Evolutionary conservation across 2,888 invertebrate genomes (phyloP), one percentile per base, ranked within the genome.

Genomic region (Sialis lutaria): DNA sequence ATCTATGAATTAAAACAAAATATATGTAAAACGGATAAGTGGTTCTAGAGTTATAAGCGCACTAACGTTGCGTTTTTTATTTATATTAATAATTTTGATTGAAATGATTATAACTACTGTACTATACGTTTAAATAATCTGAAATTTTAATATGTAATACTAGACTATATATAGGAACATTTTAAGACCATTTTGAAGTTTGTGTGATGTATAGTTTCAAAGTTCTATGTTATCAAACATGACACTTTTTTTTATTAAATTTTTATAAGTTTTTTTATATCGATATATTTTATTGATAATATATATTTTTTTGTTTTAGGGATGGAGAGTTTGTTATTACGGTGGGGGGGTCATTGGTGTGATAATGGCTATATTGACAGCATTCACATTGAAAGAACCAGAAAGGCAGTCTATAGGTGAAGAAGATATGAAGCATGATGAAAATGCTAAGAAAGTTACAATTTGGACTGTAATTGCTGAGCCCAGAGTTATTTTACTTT

Each of bases 301-400:
- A 37, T 4, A 35, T 10, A 37, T 37, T 33, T 35, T 31, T 10
- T 40, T 35, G 44, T 48, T 48, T 53, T 55, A 82, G 81, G 83
- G 87, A 41, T 90, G 90, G 90, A 73, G 89, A 51, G 69, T 83
- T 1, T 82, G 87, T 48, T 90, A 88, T 64, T 79, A 85, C 57
- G 80, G 82, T 1, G 78, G 84, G 4, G 90, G 89, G 7, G 68
- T 84, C 6, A 67, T 89, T 1, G 84, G 87, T 1, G 50, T 89
- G 1, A 62, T 89, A 35, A 64, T 90, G 9, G 79, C 82, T 0
- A 55, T 73, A 0, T 61, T 89, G 6, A 86, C 87, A 0, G 79
- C 79, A 55, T 69, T 82, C 31, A 87, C 87, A 0, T 69, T 88
- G 1, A 72, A 71, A 48, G 90, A 90, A 58, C 89, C 90, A 0